Evolutionary conservation across 1,140 invertebrate species (phyloP).

Genomic region (Steinernema khuongi): DNA sequence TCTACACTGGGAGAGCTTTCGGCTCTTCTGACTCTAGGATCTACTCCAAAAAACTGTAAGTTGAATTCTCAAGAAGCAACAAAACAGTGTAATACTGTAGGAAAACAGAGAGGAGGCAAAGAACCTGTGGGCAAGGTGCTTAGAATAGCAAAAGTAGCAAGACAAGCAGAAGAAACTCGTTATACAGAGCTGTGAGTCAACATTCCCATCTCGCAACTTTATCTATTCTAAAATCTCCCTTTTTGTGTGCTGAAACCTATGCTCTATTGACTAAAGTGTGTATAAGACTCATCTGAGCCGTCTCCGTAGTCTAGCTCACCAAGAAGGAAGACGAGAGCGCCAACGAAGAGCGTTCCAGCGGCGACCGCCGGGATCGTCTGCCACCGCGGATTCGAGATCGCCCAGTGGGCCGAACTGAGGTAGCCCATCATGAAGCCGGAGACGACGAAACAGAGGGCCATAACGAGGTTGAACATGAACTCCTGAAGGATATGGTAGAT

Average conservation of each 20-base stretch:
- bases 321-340: constrained; percentile 6
- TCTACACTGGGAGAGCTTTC: constrained; percentile 26
- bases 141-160: too few relatives aligned
- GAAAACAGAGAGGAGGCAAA: too few relatives aligned
- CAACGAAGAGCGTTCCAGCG: constrained; percentile 13
- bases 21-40: constrained; percentile 25
- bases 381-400: constrained; percentile 32
- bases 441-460: constrained; percentile 26
- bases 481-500: constrained; percentile 18
- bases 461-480: constrained; percentile 20
- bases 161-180: too few relatives aligned
- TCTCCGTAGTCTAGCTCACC: constrained; percentile 20
- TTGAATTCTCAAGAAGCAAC: too few relatives aligned
- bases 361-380: constrained; percentile 32
- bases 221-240: too few relatives aligned
- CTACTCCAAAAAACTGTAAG: too few relatives aligned
- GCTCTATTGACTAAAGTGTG: too few relatives aligned
- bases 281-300: constrained; percentile 24
- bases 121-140: too few relatives aligned
- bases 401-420: constrained; percentile 25
- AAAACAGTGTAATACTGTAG: too few relatives aligned
- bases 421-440: constrained; percentile 27
- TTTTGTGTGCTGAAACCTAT: too few relatives aligned
- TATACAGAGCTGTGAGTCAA: too few relatives aligned
- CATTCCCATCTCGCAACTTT: too few relatives aligned